A percentile compares a stretch with the other conserved stretches of the same genome.
phyloP scores from a whole-genome alignment of 2,113 vertebrate species.

The Brachirus orientalis region DNA sequence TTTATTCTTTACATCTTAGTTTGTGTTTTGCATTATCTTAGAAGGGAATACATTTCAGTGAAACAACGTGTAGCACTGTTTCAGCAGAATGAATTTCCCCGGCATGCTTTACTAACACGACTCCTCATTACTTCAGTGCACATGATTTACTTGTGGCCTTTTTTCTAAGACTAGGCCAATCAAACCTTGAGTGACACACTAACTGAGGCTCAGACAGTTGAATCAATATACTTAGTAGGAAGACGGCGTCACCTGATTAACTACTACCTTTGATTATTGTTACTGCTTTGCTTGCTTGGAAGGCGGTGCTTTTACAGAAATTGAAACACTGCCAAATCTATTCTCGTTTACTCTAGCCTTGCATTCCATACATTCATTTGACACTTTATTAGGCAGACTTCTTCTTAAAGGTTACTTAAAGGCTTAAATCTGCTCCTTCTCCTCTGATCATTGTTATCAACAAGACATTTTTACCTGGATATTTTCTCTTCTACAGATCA shows the following conservation, averaged over 20 bases:
- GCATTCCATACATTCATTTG: not conserved
- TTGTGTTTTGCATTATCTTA: too few species aligned
- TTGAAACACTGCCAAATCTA: conserved; percentile 5
- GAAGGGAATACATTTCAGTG: not conserved
- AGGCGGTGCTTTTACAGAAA: not conserved
- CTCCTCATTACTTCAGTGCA: conserved; percentile 8
- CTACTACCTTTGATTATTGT: conserved; percentile 34
- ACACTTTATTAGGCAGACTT: too few species aligned
- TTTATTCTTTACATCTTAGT: not conserved
- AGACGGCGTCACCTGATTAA: conserved; percentile 34
- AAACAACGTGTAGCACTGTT: too few species aligned
- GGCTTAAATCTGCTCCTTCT: too few species aligned
- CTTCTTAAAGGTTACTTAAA: too few species aligned
- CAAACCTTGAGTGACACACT: conserved; percentile 41
- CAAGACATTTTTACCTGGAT: too few species aligned
- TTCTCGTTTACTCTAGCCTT: not conserved
- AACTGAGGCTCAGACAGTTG: conserved; percentile 41
- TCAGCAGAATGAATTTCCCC: too few species aligned
- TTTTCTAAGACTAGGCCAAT: conserved; percentile 37
- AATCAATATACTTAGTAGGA: conserved; percentile 56
- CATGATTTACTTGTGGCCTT: conserved; percentile 44
- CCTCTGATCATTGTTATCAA: too few species aligned
- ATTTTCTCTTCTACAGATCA: too few species aligned
- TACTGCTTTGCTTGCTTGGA: conserved; percentile 12
- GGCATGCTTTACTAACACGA: conserved; percentile 30